Conservation (phyloP, 2,888 invertebrate species). For the Dromius quadrimaculatus region DNA sequence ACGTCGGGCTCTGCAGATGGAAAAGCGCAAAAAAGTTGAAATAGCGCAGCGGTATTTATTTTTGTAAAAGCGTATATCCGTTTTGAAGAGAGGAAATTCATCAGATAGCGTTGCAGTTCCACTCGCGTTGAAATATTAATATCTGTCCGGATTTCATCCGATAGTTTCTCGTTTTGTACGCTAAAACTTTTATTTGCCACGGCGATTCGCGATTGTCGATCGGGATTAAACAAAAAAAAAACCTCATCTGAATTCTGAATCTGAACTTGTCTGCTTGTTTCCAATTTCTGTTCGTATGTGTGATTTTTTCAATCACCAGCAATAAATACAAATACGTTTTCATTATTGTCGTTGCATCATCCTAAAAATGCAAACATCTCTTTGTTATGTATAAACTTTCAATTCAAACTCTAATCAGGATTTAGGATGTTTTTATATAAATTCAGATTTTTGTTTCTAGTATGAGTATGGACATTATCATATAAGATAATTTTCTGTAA, state of each 20-base stretch:
- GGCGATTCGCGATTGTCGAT: constrained; percentile 23
- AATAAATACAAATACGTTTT: constrained; percentile 14
- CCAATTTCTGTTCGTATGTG: neutral
- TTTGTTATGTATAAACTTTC: no score
- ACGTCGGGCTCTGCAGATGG: constrained; percentile 41
- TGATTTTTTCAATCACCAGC: neutral
- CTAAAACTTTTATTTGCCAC: constrained; percentile 43
- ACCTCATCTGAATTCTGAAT: constrained; percentile 25
- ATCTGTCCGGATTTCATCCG: constrained; percentile 44
- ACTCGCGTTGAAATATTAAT: constrained; percentile 45
- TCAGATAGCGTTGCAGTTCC: constrained; percentile 46
- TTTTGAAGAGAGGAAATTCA: constrained; percentile 46
- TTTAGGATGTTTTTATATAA: no score
- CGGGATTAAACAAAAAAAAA: constrained; percentile 26
- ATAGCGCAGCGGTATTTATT: constrained; percentile 54
- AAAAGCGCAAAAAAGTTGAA: constrained; percentile 53
- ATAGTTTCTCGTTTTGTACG: constrained; percentile 42
- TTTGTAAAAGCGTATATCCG: constrained; percentile 54
- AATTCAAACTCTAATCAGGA: no score
- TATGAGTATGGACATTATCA: no score
- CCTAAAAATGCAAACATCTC: constrained; percentile 5
- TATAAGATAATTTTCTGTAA: no score
- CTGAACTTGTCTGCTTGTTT: constrained; percentile 1
- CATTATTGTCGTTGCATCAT: neutral
- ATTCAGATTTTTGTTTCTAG: no score